Evolutionary conservation across 2,888 invertebrate genomes (phyloP).

Genomic region (Acanthopleura granulata): DNA sequence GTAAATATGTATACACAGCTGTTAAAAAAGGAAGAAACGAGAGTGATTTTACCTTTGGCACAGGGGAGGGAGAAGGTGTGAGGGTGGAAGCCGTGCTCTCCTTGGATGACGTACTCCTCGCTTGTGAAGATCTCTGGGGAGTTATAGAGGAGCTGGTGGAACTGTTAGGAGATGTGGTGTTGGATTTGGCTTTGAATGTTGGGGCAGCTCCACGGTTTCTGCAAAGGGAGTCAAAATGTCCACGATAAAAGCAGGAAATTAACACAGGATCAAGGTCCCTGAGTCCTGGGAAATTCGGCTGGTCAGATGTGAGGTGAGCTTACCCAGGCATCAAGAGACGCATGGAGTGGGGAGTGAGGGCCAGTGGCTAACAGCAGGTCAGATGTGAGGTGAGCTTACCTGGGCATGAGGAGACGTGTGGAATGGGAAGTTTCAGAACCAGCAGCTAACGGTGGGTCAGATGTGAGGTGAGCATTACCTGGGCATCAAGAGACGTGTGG

Average conservation of each 20-base stretch:
- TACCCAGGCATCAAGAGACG: conserved; percentile 54
- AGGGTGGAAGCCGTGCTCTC: conserved; percentile 64
- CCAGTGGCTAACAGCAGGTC: too few species aligned
- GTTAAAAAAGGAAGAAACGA: background rate
- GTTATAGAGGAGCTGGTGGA: conserved; percentile 63
- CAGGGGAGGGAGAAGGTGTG: conserved; percentile 63
- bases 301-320: background rate
- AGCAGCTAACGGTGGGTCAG: background rate
- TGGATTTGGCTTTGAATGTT: conserved; percentile 52
- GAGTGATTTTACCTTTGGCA: conserved; percentile 5
- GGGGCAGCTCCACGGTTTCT: conserved; percentile 32
- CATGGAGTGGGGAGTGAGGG: too few species aligned
- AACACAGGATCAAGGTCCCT: background rate
- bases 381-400: background rate
- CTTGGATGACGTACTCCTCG: conserved; percentile 57
- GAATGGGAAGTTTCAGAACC: background rate
- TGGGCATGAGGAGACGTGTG: background rate
- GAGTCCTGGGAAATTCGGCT: background rate
- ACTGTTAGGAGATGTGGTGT: conserved; percentile 62
- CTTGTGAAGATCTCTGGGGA: conserved; percentile 54
- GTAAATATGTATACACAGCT: background rate
- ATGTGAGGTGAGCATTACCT: too few species aligned
- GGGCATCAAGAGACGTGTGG: too few species aligned
- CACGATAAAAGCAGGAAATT: too few species aligned
- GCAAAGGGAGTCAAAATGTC: background rate